Evolutionary conservation across 2,888 invertebrate genomes (phyloP).

Genomic region (Lissonota sp.): DNA sequence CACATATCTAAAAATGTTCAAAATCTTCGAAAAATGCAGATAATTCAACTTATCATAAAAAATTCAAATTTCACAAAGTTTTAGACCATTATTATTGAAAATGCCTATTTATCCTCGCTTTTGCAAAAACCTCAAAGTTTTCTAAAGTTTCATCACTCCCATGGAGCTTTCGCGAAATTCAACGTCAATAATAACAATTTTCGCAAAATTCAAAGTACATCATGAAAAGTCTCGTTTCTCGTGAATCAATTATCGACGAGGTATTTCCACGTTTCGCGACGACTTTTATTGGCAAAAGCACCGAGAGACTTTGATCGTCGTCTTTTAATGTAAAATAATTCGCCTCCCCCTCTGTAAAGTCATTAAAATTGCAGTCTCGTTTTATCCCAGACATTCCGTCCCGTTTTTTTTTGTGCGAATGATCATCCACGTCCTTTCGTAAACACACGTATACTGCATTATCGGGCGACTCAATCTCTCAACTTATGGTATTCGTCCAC

Average conservation of each 20-base stretch:
- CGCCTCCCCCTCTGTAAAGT: slow-evolving; percentile 8
- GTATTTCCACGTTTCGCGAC: slow-evolving; percentile 13
- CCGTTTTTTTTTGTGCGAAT: background rate
- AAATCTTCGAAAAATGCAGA: no score
- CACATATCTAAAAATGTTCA: no score
- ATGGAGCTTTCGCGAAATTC: background rate
- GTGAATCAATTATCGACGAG: slow-evolving; percentile 54
- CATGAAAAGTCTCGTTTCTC: slow-evolving; percentile 45
- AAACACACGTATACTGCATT: slow-evolving; percentile 1
- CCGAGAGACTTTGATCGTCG: slow-evolving; percentile 4
- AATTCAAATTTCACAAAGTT: no score
- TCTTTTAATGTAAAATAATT: slow-evolving; percentile 20
- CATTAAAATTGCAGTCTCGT: slow-evolving; percentile 50
- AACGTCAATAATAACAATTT: slow-evolving; percentile 9
- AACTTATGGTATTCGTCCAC: slow-evolving; percentile 40
- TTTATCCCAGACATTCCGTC: slow-evolving; percentile 18
- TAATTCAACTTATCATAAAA: no score
- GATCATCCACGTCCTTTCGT: background rate
- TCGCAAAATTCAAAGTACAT: slow-evolving; percentile 37
- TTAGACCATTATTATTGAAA: no score
- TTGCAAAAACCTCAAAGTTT: background rate
- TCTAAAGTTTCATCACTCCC: no score
- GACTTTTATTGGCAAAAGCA: background rate
- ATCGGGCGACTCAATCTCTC: slow-evolving; percentile 9
- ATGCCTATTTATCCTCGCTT: no score